Evolutionary conservation across 2,888 invertebrate genomes (phyloP).

Genomic region (Rhagium mordax): DNA sequence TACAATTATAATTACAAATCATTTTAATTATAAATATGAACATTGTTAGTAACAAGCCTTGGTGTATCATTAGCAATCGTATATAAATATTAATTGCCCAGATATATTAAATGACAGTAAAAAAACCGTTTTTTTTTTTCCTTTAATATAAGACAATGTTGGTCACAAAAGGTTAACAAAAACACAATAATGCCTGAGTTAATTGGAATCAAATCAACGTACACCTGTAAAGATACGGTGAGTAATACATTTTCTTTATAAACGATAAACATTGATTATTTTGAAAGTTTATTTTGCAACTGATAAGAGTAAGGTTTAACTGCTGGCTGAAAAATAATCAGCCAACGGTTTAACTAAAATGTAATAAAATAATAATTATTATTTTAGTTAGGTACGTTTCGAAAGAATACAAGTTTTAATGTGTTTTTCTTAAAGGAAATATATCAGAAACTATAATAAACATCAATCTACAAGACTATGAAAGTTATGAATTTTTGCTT

Average conservation of each 20-base stretch:
- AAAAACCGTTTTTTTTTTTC: too few relatives aligned
- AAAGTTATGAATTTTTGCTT: too few relatives aligned
- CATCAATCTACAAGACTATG: too few relatives aligned
- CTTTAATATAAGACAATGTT: background rate
- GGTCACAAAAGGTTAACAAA: background rate
- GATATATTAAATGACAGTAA: too few relatives aligned
- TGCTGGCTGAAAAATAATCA: too few relatives aligned
- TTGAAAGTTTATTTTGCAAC: background rate
- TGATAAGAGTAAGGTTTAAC: background rate
- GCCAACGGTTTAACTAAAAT: too few relatives aligned
- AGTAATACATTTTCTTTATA: background rate
- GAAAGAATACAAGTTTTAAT: too few relatives aligned
- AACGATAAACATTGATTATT: background rate
- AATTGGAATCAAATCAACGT: background rate
- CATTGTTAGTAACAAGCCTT: background rate
- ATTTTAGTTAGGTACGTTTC: too few relatives aligned
- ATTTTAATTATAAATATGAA: background rate
- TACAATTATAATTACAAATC: background rate
- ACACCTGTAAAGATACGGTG: background rate
- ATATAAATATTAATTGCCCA: background rate
- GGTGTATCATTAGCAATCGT: background rate
- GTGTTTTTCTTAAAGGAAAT: too few relatives aligned
- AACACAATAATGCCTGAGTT: background rate
- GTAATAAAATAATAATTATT: too few relatives aligned
- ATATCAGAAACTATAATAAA: too few relatives aligned